Base-by-base conservation (phyloP, 2,888 invertebrate species). In the Hydropsyche betteni region DNA sequence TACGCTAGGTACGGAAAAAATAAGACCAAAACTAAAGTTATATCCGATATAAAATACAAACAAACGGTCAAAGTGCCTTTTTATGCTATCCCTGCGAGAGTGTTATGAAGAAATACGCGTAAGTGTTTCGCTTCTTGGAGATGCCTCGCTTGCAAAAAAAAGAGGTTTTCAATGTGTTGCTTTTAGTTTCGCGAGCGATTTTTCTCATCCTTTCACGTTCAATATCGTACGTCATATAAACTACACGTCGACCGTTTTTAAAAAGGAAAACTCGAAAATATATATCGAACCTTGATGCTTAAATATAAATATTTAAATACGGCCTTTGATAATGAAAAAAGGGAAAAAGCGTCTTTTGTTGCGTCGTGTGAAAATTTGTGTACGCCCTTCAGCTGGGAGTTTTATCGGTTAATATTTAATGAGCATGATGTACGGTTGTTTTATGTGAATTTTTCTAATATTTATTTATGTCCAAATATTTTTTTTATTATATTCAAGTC, bases 21-120 rank as follows among this genome's bases (percentile, higher is more conserved):
- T 36, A 71, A 51, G 53, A 52, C 51, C 53, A 5, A 53, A 51
- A 53, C 70, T 70, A 53, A 70, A 70, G 52, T 70, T 70, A 70
- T 70, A 70, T 70, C 52, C 34, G 70, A 70, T 70, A 70, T 70
- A 70, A 70, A 70, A 70, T 53, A 70, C 70, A 70, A 70, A 70
- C 70, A 70, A 70, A 70, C 53, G 70, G 70, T 53, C 33, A 51
- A 34, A 51, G 70, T 51, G 69, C 70, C 70, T 53, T 70, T 70
- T 70, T 70, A 70, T 70, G 70, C 51, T 70, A 53, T 53, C 51
- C 70, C 53, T 7, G 51, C 38, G 53, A 70, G 53, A 53, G 53
- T 53, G 70, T 70, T 70, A 70, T 70, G 70, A 70, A 70, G 70
- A 70, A 70, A 70, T 70, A 70, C 70, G 70, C 51, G 51, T 70